Evolutionary conservation across 92 coral and sea anemone genomes (phyloP).

Genomic region (Porites evermanni): DNA sequence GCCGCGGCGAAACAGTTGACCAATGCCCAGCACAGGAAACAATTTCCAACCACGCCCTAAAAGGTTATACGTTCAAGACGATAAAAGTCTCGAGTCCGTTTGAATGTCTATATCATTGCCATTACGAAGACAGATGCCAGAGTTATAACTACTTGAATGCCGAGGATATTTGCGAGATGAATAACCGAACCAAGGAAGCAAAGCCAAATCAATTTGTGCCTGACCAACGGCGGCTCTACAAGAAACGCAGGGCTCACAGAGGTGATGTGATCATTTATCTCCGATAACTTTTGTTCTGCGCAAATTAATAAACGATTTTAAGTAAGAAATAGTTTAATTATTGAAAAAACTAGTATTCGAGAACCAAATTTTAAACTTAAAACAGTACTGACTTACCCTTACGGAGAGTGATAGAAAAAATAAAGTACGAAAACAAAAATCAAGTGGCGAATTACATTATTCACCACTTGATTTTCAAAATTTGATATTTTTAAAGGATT

Average conservation of each 20-base stretch:
- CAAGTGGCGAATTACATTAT: no score
- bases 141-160: constrained; percentile 17
- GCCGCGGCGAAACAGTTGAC: neutral
- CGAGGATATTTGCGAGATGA: constrained; percentile 30
- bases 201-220: neutral
- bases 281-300: neutral
- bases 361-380: no score
- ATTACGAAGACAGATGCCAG: constrained; percentile 35
- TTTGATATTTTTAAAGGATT: no score
- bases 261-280: neutral
- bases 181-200: constrained; percentile 27
- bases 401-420: no score
- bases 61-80: neutral
- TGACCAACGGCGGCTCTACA: constrained; percentile 22
- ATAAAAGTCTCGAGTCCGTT: neutral
- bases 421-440: no score
- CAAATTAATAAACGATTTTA: no score
- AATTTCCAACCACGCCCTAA: neutral
- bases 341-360: no score
- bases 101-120: constrained; percentile 8
- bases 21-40: neutral
- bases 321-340: no score
- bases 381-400: no score
- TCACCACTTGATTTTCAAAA: no score
- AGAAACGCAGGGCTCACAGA: constrained; percentile 17